Percentiles rank a stretch among this genome's conserved stretches.
Evolutionary conservation across 2,113 vertebrate genomes (phyloP).

Genomic region (Hydropotes inermis): DNA sequence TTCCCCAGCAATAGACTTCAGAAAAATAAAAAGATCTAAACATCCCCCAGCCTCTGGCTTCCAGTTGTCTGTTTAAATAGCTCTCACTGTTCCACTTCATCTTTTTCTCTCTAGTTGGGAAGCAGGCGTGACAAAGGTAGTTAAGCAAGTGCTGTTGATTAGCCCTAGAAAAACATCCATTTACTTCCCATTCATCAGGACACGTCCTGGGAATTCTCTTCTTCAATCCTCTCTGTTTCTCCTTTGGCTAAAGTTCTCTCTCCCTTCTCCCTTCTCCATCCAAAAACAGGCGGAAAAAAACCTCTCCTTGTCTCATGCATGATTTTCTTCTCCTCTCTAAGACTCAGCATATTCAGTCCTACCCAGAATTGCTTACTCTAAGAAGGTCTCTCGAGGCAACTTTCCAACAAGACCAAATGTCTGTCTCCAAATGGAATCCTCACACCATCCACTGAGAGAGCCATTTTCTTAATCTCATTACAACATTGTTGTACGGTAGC

Average conservation of each 20-base stretch:
- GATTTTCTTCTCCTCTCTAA: neutral
- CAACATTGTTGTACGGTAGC: neutral
- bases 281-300: neutral
- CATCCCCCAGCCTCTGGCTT: constrained; percentile 38
- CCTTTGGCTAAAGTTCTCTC: neutral
- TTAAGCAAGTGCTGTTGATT: constrained; percentile 1
- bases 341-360: neutral
- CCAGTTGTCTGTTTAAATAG: constrained; percentile 54
- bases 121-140: constrained; percentile 30
- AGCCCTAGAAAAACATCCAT: constrained; percentile 8
- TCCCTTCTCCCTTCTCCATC: neutral
- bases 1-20: constrained; percentile 13
- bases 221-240: neutral
- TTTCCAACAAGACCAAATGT: neutral
- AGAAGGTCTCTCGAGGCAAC: neutral
- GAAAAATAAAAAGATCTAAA: constrained; percentile 42
- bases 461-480: neutral
- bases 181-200: neutral
- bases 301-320: neutral
- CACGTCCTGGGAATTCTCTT: neutral
- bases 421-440: neutral
- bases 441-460: neutral
- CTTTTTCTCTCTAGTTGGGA: constrained; percentile 13
- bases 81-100: constrained; percentile 24
- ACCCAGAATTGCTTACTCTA: neutral